phyloP scores from a whole-genome alignment of 2,113 vertebrate genomes.

The Vulpes ferrilata region DNA sequence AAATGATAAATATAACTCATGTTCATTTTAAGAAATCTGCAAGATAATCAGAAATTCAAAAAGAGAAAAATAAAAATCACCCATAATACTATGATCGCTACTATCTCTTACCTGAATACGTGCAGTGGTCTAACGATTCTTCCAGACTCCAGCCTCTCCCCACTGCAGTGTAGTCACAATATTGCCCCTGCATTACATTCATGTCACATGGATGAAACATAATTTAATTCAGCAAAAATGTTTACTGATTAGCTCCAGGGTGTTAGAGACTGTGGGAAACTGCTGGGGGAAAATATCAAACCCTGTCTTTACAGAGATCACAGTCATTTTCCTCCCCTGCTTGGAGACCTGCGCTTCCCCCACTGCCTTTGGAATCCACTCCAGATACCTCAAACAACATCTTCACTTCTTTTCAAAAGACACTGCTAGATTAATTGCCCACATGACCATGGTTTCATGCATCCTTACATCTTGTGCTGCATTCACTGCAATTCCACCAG shows the following conservation, averaged over 20 bases:
- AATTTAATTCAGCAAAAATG: constrained; percentile 45
- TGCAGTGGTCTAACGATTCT: not conserved
- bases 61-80: not conserved
- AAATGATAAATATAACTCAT: not conserved
- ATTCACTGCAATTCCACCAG: not conserved
- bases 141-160: not conserved
- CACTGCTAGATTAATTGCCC: not conserved
- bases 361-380: not conserved
- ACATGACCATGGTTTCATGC: not conserved
- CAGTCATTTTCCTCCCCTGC: not conserved
- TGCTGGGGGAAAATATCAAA: not conserved
- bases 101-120: not conserved
- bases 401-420: not conserved
- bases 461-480: not conserved
- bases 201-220: not conserved
- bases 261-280: not conserved
- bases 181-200: not conserved
- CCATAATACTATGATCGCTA: not conserved
- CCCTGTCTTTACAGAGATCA: constrained; percentile 8
- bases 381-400: not conserved
- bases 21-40: not conserved
- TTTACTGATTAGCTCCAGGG: constrained; percentile 6
- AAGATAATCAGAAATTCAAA: constrained; percentile 25
- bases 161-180: not conserved
- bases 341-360: not conserved